A percentile compares a stretch with the other conserved stretches of the same genome.
phyloP scores from a whole-genome alignment of 1,140 invertebrate genomes.

The Drosophila serrata region DNA sequence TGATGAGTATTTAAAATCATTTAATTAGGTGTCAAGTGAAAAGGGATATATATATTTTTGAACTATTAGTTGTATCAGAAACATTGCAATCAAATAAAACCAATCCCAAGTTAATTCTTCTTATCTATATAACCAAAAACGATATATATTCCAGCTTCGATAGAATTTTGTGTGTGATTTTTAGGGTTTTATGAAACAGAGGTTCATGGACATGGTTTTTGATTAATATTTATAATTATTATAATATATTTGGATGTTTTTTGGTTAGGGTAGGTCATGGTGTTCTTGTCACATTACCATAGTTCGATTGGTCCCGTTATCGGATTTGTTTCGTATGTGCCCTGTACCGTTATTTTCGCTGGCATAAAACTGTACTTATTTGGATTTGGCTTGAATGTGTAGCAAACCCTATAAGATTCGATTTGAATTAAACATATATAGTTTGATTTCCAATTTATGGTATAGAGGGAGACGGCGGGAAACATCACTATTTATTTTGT shows the following conservation, averaged over 20 bases:
- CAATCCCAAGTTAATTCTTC: background rate
- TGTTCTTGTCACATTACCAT: constrained; percentile 76
- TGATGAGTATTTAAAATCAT: too few species aligned
- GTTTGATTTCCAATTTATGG: constrained; percentile 16
- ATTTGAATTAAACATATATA: constrained; percentile 27
- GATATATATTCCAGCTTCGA: background rate
- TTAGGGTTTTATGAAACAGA: constrained; percentile 5
- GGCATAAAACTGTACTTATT: constrained; percentile 85
- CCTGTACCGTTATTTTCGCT: constrained; percentile 83
- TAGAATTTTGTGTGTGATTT: background rate
- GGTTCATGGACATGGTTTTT: constrained; percentile 9
- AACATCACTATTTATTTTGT: constrained; percentile 1
- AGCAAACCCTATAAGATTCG: constrained; percentile 84
- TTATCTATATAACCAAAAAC: background rate
- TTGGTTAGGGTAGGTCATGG: constrained; percentile 19
- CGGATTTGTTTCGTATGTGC: constrained; percentile 83
- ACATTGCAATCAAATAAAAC: background rate
- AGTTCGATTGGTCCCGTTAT: constrained; percentile 85
- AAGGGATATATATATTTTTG: too few species aligned
- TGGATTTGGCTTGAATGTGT: constrained; percentile 85
- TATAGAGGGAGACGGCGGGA: background rate
- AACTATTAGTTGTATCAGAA: background rate
- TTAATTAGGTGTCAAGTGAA: too few species aligned
- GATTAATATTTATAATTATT: background rate
- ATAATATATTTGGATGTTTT: background rate